Conservation (phyloP, 2,888 invertebrate species). For the Linyphia triangularis region DNA sequence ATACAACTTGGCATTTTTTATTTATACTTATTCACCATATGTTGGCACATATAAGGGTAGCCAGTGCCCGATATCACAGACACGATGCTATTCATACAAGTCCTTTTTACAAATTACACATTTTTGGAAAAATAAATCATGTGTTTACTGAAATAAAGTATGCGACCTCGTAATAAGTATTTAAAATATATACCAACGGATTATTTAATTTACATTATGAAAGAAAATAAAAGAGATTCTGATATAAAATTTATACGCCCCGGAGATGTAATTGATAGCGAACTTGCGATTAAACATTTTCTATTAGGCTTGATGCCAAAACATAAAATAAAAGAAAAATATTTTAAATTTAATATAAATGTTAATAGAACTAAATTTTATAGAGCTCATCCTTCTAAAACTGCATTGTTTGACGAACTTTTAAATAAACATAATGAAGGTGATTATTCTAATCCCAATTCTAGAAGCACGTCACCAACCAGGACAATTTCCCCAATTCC, state of each 20-base stretch:
- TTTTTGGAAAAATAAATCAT: constrained; percentile 28
- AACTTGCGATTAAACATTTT: neutral
- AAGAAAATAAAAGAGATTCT: neutral
- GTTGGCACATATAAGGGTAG: constrained; percentile 26
- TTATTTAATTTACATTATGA: constrained; percentile 7
- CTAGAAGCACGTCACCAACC: neutral
- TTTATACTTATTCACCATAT: constrained; percentile 31
- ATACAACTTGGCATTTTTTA: constrained; percentile 33
- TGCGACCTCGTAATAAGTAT: neutral
- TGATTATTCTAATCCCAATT: neutral
- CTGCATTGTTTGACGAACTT: neutral
- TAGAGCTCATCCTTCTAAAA: neutral
- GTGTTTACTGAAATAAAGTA: constrained; percentile 36
- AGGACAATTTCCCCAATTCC: neutral
- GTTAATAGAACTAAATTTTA: neutral
- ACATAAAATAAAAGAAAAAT: neutral
- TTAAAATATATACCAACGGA: neutral
- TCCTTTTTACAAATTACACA: constrained; percentile 28
- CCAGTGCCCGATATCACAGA: constrained; percentile 19
- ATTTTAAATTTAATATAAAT: neutral
- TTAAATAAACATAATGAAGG: neutral
- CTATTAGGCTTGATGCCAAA: neutral
- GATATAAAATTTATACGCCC: neutral
- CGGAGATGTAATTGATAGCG: neutral
- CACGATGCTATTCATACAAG: constrained; percentile 26